Base-by-base conservation (phyloP, 2,888 invertebrate species). In the Hemithea aestivaria region DNA sequence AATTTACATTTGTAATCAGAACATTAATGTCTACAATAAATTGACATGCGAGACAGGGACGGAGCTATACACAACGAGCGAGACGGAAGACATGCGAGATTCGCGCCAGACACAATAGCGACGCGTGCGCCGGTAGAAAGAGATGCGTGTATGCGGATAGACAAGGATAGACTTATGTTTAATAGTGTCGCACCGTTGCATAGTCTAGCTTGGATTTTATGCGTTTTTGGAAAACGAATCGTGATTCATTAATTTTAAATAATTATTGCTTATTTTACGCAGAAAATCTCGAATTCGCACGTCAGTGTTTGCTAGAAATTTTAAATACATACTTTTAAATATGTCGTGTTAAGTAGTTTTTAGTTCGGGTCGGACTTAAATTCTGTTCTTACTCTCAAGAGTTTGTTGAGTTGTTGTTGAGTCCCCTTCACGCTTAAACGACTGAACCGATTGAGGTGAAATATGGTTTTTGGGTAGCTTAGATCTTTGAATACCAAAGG, bases 1-100 rank as follows among this genome's bases (percentile, higher is more conserved):
- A 84, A 87, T 85, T 84, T 84, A 87, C 84, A 85, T 85, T 84
- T 78, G 81, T 84, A 83, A 84, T 87, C 80, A 78, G 71, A 78
- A 63, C 83, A 84, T 85, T 85, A 84, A 77, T 71, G 84, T 84
- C 81, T 70, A 83, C 84, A 84, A 85, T 85, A 85, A 85, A 84
- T 80, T 84, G 84, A 83, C 79, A 81, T 71, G 77, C 68, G 32
- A 41, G 72, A 82, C 53, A 10, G 69, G 52, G 78, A 85, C 68
- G 51, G 56, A 48, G 70, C 62, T 81, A 83, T 59, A 50, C 68
- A 58, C 72, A 7, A 21, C 9, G 62, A 84, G 47, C 43, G 74
- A 66, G 81, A 63, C 47, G 46, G 64, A 46, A 45, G 56, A 61
- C 36, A 40, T 62, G 56, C 52, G 66, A 66, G 62, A 76, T 77